Evolutionary conservation across 2,113 vertebrate species (phyloP), one percentile per base, ranked within the genome.

Genomic region (Aramus guarauna): DNA sequence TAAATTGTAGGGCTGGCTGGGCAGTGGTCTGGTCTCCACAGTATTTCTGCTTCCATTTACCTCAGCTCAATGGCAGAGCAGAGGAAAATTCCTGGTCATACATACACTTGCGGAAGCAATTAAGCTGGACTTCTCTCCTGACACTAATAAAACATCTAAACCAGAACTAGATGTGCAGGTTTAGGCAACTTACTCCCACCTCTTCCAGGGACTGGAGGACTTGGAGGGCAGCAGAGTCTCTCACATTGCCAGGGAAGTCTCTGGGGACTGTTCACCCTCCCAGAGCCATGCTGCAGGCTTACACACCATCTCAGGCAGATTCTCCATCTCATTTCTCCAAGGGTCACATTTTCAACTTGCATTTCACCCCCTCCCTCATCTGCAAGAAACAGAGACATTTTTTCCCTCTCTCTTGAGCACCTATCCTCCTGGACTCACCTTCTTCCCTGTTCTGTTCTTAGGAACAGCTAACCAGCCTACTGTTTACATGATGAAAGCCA

Each of bases 1-100:
- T 53, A 88, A 79, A 93, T 45, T 88, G 92, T 79, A 95, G 95
- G 86, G 80, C 92, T 88, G 78, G 26, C n/a, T 83, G 53, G 67
- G 80, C 64, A 77, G 68, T 63, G 37, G 26, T 84, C 63, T 92
- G 37, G 9, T 95, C 32, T 47, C 36, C 24, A 11, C 47, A 34
- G 32, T 32, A 53, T 59, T 94, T 95, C 78, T 92, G n/a, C 64
- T 91, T 92, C 64, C 39, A 66, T 84, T 92, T 95, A 69, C 67
- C 67, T 93, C 92, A 83, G 22, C 66, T 79, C 58, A 52, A 36
- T 81, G 55, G 10, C 64, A 85, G 43, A 95, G 41, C 11, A 71
- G 56, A 93, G 71, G 41, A 91, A 75, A 71, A 90, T n/a, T 94
- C 60, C 37, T 85, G 64, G 13, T 79, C 30, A 17, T 39, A 26